phyloP scores from a whole-genome alignment of 2,888 invertebrate genomes.

The Erynnis tages region DNA sequence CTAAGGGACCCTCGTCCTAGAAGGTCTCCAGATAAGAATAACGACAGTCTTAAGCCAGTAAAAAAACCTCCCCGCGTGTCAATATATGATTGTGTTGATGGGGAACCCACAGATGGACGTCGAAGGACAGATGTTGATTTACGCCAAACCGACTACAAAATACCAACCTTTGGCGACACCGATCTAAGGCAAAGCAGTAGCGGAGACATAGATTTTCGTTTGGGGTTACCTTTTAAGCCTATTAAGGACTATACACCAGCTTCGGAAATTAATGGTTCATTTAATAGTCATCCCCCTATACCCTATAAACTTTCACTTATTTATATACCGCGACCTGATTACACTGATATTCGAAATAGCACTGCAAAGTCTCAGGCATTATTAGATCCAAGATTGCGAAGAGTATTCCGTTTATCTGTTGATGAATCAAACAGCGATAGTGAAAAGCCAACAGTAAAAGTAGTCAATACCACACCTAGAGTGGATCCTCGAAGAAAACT shows the following conservation, averaged over 20 bases:
- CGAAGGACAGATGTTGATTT: conserved; percentile 78
- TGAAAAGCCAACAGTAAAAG: conserved; percentile 66
- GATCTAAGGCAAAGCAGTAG: conserved; percentile 81
- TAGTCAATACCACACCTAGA: conserved; percentile 60
- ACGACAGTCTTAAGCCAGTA: conserved; percentile 42
- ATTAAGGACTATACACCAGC: conserved; percentile 92
- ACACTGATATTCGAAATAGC: conserved; percentile 86
- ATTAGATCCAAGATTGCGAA: conserved; percentile 88
- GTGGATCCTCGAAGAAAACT: conserved; percentile 73
- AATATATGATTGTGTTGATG: conserved; percentile 83
- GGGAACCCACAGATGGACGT: conserved; percentile 74
- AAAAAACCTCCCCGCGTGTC: conserved; percentile 72
- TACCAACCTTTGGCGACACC: conserved; percentile 83
- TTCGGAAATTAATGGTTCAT: conserved; percentile 92
- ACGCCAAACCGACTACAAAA: conserved; percentile 74
- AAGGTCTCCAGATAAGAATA: conserved; percentile 62
- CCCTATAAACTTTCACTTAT: conserved; percentile 83
- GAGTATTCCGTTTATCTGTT: conserved; percentile 86
- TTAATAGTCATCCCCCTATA: conserved; percentile 89
- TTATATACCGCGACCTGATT: conserved; percentile 88
- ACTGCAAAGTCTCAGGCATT: conserved; percentile 86
- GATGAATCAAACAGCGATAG: conserved; percentile 84
- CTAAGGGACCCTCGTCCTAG: conserved; percentile 67
- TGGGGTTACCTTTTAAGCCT: conserved; percentile 89
- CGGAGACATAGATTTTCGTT: conserved; percentile 88